These are phyloP conservation scores for Myiothlypis coronata DNA, from an alignment of 2,797 vertebrate genomes.

Conservation along the genomic window DNA sequence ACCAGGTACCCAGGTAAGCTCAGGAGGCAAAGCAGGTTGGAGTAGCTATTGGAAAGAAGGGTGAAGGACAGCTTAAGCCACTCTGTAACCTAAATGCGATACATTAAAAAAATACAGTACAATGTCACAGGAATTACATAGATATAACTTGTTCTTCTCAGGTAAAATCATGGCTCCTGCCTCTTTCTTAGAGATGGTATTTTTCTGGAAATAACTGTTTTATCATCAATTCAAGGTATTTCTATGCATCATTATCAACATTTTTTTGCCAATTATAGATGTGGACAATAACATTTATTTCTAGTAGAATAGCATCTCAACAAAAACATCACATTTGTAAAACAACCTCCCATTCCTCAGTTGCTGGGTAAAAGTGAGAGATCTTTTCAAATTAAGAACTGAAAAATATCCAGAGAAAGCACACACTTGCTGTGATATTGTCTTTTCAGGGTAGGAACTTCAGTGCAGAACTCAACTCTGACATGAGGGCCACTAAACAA, in stretches of 20 bases:
- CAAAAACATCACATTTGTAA: not conserved
- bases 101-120: too few species aligned
- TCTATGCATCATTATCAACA: not conserved
- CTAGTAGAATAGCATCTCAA: not conserved
- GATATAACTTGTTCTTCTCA: not conserved
- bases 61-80: not conserved
- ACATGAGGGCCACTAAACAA: not conserved
- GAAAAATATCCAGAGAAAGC: not conserved
- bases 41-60: not conserved
- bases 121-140: not conserved
- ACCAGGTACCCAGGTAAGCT: not conserved
- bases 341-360: not conserved
- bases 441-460: not conserved
- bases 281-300: not conserved
- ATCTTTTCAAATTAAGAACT: not conserved
- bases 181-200: not conserved
- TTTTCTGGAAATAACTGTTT: not conserved
- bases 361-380: not conserved
- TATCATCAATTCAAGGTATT: not conserved
- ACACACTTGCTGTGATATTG: not conserved
- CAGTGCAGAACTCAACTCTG: not conserved
- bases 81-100: not conserved
- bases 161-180: not conserved
- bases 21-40: not conserved
- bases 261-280: not conserved